These are phyloP conservation scores for Meghimatium bilineatum DNA, from an alignment of 2,888 invertebrate species.

Conservation along the genomic window DNA sequence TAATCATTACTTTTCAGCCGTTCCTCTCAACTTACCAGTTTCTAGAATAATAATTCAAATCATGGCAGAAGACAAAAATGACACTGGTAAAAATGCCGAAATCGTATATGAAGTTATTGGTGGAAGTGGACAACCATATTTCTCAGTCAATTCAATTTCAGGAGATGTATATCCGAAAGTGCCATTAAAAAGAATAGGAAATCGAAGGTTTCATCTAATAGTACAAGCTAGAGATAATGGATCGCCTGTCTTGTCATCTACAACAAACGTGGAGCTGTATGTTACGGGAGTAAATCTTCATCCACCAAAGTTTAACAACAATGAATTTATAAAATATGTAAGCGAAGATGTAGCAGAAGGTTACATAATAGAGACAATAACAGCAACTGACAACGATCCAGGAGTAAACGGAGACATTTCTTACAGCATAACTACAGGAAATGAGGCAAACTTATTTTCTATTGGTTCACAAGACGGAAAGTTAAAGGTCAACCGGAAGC, in stretches of 20 bases:
- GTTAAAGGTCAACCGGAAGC: slow-evolving; percentile 86
- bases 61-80: slow-evolving; percentile 77
- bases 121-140: slow-evolving; percentile 87
- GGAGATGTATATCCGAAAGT: slow-evolving; percentile 87
- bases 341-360: slow-evolving; percentile 93
- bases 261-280: slow-evolving; percentile 81
- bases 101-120: slow-evolving; percentile 85
- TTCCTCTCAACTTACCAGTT: slow-evolving; percentile 83
- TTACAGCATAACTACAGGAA: slow-evolving; percentile 83
- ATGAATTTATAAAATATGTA: slow-evolving; percentile 90
- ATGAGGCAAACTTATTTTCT: slow-evolving; percentile 87
- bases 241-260: slow-evolving; percentile 89
- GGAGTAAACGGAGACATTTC: slow-evolving; percentile 93
- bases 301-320: slow-evolving; percentile 87
- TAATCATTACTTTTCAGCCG: slow-evolving; percentile 68
- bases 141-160: slow-evolving; percentile 84
- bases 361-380: slow-evolving; percentile 87
- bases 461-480: slow-evolving; percentile 87
- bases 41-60: slow-evolving; percentile 86
- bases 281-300: slow-evolving; percentile 88
- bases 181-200: slow-evolving; percentile 78
- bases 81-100: slow-evolving; percentile 92
- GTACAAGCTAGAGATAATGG: slow-evolving; percentile 90
- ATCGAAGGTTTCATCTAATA: slow-evolving; percentile 82
- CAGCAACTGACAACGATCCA: slow-evolving; percentile 88